Percentiles rank a stretch among this genome's conserved stretches.
Conservation (phyloP, 2,888 invertebrate species). For the Aromia moschata region DNA sequence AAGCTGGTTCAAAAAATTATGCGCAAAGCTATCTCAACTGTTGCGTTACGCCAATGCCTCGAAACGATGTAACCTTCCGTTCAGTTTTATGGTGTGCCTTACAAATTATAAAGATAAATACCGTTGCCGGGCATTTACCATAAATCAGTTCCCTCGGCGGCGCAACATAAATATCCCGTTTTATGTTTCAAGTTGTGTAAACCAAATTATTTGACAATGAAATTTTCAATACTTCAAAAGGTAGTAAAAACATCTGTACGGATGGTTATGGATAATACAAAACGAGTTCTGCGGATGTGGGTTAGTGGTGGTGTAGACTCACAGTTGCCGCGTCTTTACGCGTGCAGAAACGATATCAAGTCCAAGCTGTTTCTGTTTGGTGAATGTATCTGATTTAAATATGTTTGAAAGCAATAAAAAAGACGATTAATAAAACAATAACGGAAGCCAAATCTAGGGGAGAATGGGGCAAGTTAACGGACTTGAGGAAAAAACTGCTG, state of each 20-base stretch:
- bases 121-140: conserved; percentile 25
- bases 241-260: conserved; percentile 1
- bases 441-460: no score
- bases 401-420: no score
- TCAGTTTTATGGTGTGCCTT: conserved; percentile 44
- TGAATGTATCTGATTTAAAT: no score
- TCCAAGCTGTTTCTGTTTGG: no score
- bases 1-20: no score
- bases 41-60: conserved; percentile 10
- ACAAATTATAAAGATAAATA: conserved; percentile 44
- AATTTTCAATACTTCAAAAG: conserved; percentile 6
- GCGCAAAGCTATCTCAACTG: no score
- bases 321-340: no score
- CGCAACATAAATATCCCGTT: conserved; percentile 19
- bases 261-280: neutral
- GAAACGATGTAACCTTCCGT: conserved; percentile 40
- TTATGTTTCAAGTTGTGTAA: conserved; percentile 7
- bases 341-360: no score
- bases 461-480: no score
- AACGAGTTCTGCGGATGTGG: neutral
- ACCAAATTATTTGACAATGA: conserved; percentile 21
- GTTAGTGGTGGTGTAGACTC: no score
- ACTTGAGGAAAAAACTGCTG: no score
- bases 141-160: conserved; percentile 26
- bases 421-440: no score